These are phyloP conservation scores for Sylvilagus bachmani DNA, from an alignment of 2,113 vertebrate genomes.

Conservation along the genomic window DNA sequence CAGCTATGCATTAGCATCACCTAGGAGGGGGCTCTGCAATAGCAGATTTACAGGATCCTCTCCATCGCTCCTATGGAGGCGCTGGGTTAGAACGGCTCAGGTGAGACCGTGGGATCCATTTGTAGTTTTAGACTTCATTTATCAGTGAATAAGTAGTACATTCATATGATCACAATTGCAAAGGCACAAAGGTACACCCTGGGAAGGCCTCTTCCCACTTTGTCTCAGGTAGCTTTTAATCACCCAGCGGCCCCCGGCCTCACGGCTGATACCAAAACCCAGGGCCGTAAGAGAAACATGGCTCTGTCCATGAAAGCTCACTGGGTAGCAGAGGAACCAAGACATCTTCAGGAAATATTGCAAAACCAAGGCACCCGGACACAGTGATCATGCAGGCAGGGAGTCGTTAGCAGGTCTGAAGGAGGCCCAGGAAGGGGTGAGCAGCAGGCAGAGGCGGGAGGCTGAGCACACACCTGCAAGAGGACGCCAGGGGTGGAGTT, in stretches of 20 bases:
- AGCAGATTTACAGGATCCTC: background rate
- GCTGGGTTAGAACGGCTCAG: background rate
- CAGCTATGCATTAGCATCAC: background rate
- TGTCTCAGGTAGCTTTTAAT: background rate
- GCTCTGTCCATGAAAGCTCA: background rate
- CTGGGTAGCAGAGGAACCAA: background rate
- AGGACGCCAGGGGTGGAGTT: background rate
- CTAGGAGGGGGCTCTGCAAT: background rate
- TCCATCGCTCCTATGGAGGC: background rate
- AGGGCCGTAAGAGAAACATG: background rate
- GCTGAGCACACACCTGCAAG: accelerated
- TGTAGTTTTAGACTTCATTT: background rate
- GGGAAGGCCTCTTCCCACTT: background rate
- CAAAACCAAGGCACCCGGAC: background rate
- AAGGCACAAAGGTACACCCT: background rate
- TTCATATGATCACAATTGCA: background rate
- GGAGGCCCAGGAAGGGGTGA: background rate
- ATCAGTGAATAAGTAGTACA: background rate
- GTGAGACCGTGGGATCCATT: background rate
- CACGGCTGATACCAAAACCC: background rate
- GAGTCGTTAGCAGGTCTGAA: background rate
- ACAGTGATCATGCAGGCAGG: background rate
- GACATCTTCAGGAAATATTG: background rate
- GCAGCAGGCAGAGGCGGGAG: background rate
- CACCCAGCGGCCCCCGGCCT: background rate